Evolutionary conservation across 2,888 invertebrate genomes (phyloP).

Genomic region (Hirtodrosophila alboralis): DNA sequence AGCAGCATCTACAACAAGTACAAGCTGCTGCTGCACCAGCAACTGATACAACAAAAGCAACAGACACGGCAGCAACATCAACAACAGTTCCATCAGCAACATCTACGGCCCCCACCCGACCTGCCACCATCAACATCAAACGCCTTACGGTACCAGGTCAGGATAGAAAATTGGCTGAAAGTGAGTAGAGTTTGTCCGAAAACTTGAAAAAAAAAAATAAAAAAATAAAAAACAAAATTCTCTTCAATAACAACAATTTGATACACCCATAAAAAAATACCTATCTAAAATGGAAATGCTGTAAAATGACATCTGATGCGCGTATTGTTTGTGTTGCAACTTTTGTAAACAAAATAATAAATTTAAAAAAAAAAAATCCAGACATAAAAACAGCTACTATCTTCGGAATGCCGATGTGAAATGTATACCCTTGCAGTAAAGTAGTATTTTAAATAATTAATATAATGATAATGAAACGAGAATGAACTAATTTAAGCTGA

Average conservation of each 20-base stretch:
- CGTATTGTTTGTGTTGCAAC: slow-evolving; percentile 78
- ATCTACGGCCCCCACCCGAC: slow-evolving; percentile 60
- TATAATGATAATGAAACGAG: too few relatives aligned
- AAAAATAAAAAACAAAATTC: slow-evolving; percentile 34
- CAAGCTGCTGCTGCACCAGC: slow-evolving; percentile 26
- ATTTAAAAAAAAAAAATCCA: slow-evolving; percentile 11
- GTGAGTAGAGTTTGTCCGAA: slow-evolving; percentile 83
- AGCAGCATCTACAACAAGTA: slow-evolving; percentile 48
- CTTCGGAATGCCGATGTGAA: too few relatives aligned
- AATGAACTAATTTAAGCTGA: too few relatives aligned
- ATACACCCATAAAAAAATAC: slow-evolving; percentile 48
- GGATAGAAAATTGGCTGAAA: slow-evolving; percentile 84
- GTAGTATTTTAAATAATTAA: too few relatives aligned
- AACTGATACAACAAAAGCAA: slow-evolving; percentile 34
- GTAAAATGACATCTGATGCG: slow-evolving; percentile 72
- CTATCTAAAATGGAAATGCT: slow-evolving; percentile 65
- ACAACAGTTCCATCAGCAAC: slow-evolving; percentile 29
- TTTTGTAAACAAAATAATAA: slow-evolving; percentile 62
- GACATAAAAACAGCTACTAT: slow-evolving; percentile 8
- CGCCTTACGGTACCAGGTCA: slow-evolving; percentile 82
- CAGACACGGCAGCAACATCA: slow-evolving; percentile 37
- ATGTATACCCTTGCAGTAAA: too few relatives aligned
- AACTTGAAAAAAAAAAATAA: slow-evolving; percentile 49
- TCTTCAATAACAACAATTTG: slow-evolving; percentile 56
- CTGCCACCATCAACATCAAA: slow-evolving; percentile 73